Conservation (phyloP, 2,797 vertebrate genomes). For the Anolis apletophallus region DNA sequence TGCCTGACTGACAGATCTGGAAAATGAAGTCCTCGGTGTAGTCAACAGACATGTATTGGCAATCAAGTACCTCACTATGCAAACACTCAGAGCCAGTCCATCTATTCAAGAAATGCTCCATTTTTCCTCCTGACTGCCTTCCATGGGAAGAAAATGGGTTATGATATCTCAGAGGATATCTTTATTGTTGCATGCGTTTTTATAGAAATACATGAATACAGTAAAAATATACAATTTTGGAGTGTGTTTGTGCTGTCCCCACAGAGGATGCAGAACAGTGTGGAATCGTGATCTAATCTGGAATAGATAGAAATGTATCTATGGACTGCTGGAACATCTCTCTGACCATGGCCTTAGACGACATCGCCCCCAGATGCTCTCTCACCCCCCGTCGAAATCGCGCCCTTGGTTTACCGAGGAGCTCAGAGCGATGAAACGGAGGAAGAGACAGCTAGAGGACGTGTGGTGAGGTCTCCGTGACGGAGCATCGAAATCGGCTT, state of each 20-base stretch:
- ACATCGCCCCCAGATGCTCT: too few species aligned
- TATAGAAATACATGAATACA: not conserved
- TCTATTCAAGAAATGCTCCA: not conserved
- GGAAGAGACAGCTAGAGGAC: too few species aligned
- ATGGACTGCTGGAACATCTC: too few species aligned
- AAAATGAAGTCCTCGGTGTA: not conserved
- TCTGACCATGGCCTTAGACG: too few species aligned
- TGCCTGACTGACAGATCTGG: slow-evolving; percentile 15
- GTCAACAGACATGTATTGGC: slow-evolving; percentile 2
- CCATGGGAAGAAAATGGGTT: not conserved
- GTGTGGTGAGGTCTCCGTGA: too few species aligned
- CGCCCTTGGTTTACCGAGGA: too few species aligned
- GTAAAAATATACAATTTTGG: not conserved
- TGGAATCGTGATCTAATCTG: not conserved
- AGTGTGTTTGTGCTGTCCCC: not conserved
- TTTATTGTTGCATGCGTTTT: not conserved
- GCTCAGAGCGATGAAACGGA: too few species aligned
- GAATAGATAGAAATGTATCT: not conserved
- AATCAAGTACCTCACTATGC: not conserved
- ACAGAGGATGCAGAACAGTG: not conserved
- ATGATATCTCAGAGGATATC: not conserved
- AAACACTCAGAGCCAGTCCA: not conserved
- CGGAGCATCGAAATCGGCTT: too few species aligned
- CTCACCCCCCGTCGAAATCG: too few species aligned
- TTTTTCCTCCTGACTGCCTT: not conserved